Evolutionary conservation across 2,888 invertebrate species (phyloP).

Genomic region (Dyspetes luteomarginatus): DNA sequence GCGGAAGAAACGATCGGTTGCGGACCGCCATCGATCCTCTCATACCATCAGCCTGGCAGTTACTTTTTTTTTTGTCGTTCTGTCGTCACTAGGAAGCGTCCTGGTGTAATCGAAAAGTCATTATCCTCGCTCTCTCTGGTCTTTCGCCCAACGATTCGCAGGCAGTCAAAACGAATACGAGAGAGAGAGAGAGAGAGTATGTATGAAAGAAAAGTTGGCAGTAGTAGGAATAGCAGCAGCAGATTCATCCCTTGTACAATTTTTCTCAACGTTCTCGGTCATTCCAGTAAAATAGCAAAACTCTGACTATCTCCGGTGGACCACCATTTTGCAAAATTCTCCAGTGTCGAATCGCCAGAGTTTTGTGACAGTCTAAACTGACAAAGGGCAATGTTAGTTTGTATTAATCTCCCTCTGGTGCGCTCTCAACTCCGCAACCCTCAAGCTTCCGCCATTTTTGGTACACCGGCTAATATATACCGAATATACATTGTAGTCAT

Average conservation of each 20-base stretch:
- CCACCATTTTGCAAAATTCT: conserved; percentile 72
- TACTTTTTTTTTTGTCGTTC: conserved; percentile 45
- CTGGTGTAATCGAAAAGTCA: conserved; percentile 79
- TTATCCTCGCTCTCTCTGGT: conserved; percentile 71
- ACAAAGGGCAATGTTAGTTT: conserved; percentile 75
- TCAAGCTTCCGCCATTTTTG: conserved; percentile 31
- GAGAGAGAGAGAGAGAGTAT: no score
- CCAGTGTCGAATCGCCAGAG: conserved; percentile 41
- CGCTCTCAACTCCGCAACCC: conserved; percentile 53
- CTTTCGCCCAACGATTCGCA: conserved; percentile 7
- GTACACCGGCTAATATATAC: conserved; percentile 2
- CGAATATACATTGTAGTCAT: neutral
- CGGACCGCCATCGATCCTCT: conserved; percentile 63
- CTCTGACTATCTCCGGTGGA: conserved; percentile 66
- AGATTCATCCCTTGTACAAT: conserved; percentile 41
- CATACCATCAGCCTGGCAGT: conserved; percentile 1
- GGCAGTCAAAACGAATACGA: conserved; percentile 18
- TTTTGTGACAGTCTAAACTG: conserved; percentile 67
- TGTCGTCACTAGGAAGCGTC: conserved; percentile 61
- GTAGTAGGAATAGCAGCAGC: neutral
- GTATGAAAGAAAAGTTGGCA: neutral
- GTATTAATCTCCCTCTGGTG: conserved; percentile 75
- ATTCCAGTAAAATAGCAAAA: conserved; percentile 8
- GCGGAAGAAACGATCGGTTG: conserved; percentile 69
- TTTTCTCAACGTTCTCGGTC: conserved; percentile 8